These are phyloP conservation scores for Zeus faber DNA, from an alignment of 2,113 vertebrate genomes.

Conservation along the genomic window DNA sequence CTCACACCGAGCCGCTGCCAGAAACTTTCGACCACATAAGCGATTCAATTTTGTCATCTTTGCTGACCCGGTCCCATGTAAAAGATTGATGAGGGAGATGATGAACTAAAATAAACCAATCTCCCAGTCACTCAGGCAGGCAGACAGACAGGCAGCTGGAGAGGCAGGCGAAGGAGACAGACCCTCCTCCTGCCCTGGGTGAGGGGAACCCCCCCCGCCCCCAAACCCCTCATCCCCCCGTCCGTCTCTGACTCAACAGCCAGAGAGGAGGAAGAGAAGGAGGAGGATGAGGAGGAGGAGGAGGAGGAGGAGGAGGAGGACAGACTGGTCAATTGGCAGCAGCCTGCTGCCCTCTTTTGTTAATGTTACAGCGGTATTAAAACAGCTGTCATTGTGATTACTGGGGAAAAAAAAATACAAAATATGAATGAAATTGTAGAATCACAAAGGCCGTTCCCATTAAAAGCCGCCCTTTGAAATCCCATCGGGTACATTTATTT, in stretches of 20 bases:
- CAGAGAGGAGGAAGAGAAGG: too few species aligned
- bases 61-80: constrained; percentile 72
- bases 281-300: too few species aligned
- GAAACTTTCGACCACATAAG: constrained; percentile 69
- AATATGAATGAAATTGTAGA: not conserved
- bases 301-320: too few species aligned
- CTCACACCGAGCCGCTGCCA: constrained; percentile 66
- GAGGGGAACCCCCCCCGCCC: too few species aligned
- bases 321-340: constrained; percentile 52
- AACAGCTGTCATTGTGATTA: constrained; percentile 10
- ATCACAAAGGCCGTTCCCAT: not conserved
- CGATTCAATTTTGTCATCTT: constrained; percentile 68
- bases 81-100: constrained; percentile 75
- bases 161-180: not conserved
- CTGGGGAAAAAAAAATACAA: not conserved
- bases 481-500: too few species aligned
- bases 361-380: constrained; percentile 49
- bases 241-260: constrained; percentile 14
- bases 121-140: constrained; percentile 64
- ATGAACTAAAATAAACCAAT: constrained; percentile 76
- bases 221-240: not conserved
- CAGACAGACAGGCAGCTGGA: constrained; percentile 35
- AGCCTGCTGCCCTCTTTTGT: constrained; percentile 74
- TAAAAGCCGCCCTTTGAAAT: not conserved
- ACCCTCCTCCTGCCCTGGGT: too few species aligned